Percentiles rank a stretch among this genome's conserved stretches.
phyloP scores from a whole-genome alignment of 2,113 vertebrate genomes.

The Pantherophis guttatus region DNA sequence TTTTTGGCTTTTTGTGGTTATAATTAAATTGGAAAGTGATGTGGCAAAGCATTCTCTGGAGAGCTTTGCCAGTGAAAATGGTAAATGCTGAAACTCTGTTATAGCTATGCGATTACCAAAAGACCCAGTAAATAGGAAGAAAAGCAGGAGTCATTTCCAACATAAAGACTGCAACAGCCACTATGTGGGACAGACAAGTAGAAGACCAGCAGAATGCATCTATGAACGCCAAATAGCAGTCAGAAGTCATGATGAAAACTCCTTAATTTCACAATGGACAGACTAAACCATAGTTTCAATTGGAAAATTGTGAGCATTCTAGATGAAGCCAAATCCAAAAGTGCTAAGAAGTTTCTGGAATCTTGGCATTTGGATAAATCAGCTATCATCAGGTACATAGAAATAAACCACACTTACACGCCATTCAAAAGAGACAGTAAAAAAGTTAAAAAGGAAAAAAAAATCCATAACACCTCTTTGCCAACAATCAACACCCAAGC shows the following conservation, averaged over 20 bases:
- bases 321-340: neutral
- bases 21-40: conserved; percentile 34
- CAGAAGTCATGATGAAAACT: neutral
- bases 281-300: neutral
- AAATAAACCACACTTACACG: neutral
- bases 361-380: neutral
- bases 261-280: neutral
- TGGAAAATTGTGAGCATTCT: neutral
- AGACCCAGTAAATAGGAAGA: neutral
- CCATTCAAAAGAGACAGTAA: neutral
- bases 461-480: neutral
- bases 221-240: neutral
- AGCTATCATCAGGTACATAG: neutral
- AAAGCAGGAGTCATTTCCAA: neutral
- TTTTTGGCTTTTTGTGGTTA: conserved; percentile 43
- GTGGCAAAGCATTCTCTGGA: conserved; percentile 32
- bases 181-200: neutral
- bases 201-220: neutral
- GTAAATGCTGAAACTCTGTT: conserved; percentile 29
- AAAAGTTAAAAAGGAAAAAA: neutral
- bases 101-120: neutral
- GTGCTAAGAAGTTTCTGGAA: neutral
- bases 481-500: neutral
- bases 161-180: neutral
- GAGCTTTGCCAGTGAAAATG: conserved; percentile 39